Conservation (phyloP, 2,113 vertebrate genomes). For the Prolemur simus region DNA sequence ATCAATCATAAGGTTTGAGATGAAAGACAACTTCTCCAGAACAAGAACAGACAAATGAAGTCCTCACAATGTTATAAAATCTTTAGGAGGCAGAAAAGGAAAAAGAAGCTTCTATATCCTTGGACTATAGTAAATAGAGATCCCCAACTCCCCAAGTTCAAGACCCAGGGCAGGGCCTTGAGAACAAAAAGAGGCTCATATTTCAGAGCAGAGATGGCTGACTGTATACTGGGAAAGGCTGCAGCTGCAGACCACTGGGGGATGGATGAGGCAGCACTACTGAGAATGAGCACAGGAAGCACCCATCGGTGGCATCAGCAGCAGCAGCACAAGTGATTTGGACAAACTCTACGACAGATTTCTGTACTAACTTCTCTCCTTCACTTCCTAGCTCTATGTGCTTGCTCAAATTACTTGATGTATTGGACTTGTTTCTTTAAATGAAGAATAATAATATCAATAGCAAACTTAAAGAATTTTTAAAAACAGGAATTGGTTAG, state of each 20-base stretch:
- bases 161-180: neutral
- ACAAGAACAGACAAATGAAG: neutral
- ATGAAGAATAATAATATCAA: neutral
- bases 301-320: fast-evolving
- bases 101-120: neutral
- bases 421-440: neutral
- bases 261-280: no score
- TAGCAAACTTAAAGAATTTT: neutral
- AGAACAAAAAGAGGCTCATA: neutral
- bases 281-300: neutral
- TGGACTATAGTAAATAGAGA: neutral
- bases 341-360: neutral
- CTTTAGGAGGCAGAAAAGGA: neutral
- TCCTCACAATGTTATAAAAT: neutral
- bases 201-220: neutral
- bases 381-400: neutral
- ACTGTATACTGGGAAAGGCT: neutral
- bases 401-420: neutral
- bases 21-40: neutral
- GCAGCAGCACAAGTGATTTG: neutral
- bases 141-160: neutral
- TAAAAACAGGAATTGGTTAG: neutral
- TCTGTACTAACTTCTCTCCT: neutral
- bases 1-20: neutral
- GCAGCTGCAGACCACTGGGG: no score